A percentile compares a stretch with the other conserved stretches of the same genome.
Conservation (phyloP, 2,797 vertebrate genomes). For the Buceros bicornis region DNA sequence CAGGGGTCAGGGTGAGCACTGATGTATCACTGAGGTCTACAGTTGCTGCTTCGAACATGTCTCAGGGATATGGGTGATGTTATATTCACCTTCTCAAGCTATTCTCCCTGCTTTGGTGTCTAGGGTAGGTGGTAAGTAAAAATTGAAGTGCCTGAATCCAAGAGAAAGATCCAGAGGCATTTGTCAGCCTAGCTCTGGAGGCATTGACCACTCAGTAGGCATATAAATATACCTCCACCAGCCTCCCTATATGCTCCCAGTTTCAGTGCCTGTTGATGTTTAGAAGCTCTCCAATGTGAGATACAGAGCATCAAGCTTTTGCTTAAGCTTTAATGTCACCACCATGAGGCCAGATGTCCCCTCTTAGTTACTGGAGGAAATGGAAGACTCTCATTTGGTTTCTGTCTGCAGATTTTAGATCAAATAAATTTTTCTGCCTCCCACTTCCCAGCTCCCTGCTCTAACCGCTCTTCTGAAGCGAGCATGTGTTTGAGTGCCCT, state of each 20-base stretch:
- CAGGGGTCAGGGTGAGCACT: background rate
- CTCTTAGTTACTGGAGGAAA: background rate
- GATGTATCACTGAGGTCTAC: background rate
- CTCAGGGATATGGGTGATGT: background rate
- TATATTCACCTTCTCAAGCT: background rate
- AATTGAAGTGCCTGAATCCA: background rate
- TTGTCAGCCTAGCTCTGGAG: background rate
- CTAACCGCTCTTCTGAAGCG: background rate
- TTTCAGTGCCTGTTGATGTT: background rate
- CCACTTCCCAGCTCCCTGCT: background rate
- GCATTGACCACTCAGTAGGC: rapidly evolving
- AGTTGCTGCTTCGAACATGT: background rate
- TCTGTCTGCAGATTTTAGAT: background rate
- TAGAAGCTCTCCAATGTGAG: background rate
- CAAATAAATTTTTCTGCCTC: background rate
- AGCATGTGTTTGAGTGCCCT: background rate
- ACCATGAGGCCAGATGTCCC: background rate
- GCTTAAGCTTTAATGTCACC: background rate
- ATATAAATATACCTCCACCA: background rate
- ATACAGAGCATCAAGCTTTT: background rate
- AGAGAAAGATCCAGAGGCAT: background rate
- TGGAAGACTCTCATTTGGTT: background rate
- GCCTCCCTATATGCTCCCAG: background rate
- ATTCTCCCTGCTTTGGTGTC: background rate
- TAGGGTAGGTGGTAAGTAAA: background rate